phyloP scores from a whole-genome alignment of 2,797 vertebrate genomes.

The Anniella stebbinsi region DNA sequence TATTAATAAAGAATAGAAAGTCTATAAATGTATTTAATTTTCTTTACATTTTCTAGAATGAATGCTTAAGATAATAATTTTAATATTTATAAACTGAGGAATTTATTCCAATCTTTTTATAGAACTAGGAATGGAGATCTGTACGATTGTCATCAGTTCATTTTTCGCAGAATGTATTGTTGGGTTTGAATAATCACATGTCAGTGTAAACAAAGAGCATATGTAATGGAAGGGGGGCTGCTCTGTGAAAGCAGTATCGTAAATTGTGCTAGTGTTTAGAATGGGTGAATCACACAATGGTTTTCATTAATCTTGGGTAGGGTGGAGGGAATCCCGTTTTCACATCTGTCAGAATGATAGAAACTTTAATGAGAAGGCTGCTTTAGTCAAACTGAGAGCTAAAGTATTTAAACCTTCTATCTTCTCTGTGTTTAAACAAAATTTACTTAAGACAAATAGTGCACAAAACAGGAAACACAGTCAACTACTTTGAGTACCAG shows the following conservation, averaged over 20 bases:
- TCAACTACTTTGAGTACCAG: not conserved
- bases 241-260: slow-evolving; percentile 38
- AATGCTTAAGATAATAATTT: slow-evolving; percentile 7
- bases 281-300: slow-evolving; percentile 24
- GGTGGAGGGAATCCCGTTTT: slow-evolving; percentile 42
- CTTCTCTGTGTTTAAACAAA: slow-evolving; percentile 50
- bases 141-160: slow-evolving; percentile 21
- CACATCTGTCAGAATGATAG: slow-evolving; percentile 24
- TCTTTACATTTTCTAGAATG: not conserved
- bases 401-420: slow-evolving; percentile 46
- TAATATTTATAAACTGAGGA: not conserved
- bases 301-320: slow-evolving; percentile 60
- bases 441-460: slow-evolving; percentile 9
- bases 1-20: not conserved
- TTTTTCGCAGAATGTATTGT: slow-evolving; percentile 46
- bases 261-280: slow-evolving; percentile 57
- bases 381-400: slow-evolving; percentile 15
- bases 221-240: slow-evolving; percentile 28
- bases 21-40: not conserved
- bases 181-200: slow-evolving; percentile 35
- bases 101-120: slow-evolving; percentile 11
- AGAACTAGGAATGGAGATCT: not conserved
- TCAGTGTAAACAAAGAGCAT: slow-evolving; percentile 15
- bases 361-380: slow-evolving; percentile 53
- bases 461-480: not conserved